These are phyloP conservation scores for Platycheirus albimanus DNA, from an alignment of 2,888 invertebrate genomes.

Conservation along the genomic window DNA sequence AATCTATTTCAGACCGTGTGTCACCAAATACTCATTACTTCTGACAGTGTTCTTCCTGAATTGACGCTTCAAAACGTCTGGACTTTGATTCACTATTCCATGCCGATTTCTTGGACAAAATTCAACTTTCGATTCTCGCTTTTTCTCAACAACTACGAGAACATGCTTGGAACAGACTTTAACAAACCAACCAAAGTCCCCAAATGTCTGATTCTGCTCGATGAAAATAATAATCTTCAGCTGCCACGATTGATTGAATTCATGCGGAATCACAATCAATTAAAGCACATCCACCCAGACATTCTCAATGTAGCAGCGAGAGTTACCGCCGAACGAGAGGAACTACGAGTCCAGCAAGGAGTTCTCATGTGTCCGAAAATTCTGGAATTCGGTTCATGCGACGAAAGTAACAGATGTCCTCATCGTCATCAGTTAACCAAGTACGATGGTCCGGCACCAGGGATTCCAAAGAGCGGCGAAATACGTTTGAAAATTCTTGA, in stretches of 20 bases:
- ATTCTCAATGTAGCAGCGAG: slow-evolving; percentile 75
- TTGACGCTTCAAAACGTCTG: slow-evolving; percentile 87
- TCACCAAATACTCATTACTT: slow-evolving; percentile 85
- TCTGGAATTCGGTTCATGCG: slow-evolving; percentile 87
- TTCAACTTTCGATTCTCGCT: slow-evolving; percentile 89
- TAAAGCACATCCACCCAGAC: slow-evolving; percentile 77
- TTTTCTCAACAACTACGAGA: slow-evolving; percentile 85
- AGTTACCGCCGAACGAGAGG: slow-evolving; percentile 74
- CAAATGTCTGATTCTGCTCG: slow-evolving; percentile 84
- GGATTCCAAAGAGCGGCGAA: slow-evolving; percentile 53
- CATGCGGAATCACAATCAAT: slow-evolving; percentile 81
- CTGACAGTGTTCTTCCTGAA: slow-evolving; percentile 87
- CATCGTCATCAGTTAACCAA: slow-evolving; percentile 86
- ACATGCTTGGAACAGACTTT: slow-evolving; percentile 75
- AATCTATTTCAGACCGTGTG: slow-evolving; percentile 68
- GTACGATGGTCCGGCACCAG: slow-evolving; percentile 81
- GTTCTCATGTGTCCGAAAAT: slow-evolving; percentile 83
- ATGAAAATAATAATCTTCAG: slow-evolving; percentile 85
- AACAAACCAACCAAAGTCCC: slow-evolving; percentile 65
- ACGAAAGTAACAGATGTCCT: slow-evolving; percentile 84
- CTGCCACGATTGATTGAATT: slow-evolving; percentile 86
- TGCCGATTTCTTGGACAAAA: slow-evolving; percentile 86
- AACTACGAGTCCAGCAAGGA: slow-evolving; percentile 72
- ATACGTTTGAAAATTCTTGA: slow-evolving; percentile 66
- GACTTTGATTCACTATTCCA: slow-evolving; percentile 88